A percentile compares a stretch with the other conserved stretches of the same genome.
Evolutionary conservation across 2,797 vertebrate genomes (phyloP).

Genomic region (Ctenosaura bakeri): DNA sequence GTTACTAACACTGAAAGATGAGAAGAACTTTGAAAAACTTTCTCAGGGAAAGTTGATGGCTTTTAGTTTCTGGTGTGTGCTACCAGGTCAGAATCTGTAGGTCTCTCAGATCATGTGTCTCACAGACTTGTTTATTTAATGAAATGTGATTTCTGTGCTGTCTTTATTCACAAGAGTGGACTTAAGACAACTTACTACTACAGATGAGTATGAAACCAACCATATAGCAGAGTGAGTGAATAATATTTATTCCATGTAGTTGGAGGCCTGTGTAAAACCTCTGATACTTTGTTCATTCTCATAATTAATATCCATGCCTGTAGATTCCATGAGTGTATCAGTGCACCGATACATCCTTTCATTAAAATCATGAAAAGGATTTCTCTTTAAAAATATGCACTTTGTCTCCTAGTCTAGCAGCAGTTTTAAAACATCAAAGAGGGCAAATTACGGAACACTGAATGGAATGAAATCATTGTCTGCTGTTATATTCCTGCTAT

Average conservation of each 20-base stretch:
- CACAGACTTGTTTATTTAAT: neutral
- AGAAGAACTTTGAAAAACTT: neutral
- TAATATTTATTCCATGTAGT: neutral
- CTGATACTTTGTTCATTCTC: neutral
- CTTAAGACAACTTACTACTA: neutral
- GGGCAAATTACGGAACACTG: too few relatives aligned
- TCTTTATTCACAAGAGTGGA: neutral
- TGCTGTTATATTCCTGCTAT: neutral
- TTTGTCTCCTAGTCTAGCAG: neutral
- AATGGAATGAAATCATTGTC: neutral
- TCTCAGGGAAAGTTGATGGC: neutral
- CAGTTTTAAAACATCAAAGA: neutral
- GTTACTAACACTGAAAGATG: neutral
- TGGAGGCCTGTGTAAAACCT: neutral
- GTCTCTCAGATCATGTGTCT: neutral
- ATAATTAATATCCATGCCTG: conserved; percentile 3
- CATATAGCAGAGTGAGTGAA: neutral
- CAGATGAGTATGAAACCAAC: neutral
- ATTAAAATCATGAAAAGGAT: neutral
- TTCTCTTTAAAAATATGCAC: neutral
- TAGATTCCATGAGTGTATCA: neutral
- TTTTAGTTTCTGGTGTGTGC: neutral
- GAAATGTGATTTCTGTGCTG: neutral
- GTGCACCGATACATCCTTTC: neutral
- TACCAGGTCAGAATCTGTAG: neutral